Evolutionary conservation across 2,113 vertebrate species (phyloP).

Genomic region (Saccopteryx leptura): DNA sequence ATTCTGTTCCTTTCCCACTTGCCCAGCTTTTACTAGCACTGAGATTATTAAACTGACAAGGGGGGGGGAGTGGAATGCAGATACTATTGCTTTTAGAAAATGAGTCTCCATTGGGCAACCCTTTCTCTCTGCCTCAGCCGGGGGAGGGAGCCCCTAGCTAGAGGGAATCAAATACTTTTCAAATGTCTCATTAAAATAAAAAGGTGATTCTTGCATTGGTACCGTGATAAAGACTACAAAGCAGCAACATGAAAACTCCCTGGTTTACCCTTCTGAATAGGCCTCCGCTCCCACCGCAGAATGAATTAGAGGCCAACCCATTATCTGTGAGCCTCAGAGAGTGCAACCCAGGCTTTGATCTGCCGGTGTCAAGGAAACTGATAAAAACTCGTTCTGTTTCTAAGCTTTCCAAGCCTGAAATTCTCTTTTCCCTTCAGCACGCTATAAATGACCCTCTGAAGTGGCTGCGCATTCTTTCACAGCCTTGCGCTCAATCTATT

Average conservation of each 20-base stretch:
- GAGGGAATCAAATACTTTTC: constrained; percentile 86
- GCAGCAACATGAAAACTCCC: constrained; percentile 84
- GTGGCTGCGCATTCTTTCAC: constrained; percentile 88
- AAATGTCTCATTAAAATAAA: constrained; percentile 87
- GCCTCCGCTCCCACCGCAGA: constrained; percentile 73
- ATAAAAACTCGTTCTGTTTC: constrained; percentile 88
- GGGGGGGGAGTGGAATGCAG: constrained; percentile 67
- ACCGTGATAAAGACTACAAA: constrained; percentile 86
- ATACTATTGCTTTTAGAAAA: constrained; percentile 83
- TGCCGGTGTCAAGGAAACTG: constrained; percentile 86
- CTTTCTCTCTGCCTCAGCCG: constrained; percentile 80
- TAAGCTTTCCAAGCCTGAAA: constrained; percentile 87
- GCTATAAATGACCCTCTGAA: constrained; percentile 87
- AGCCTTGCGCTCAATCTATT: constrained; percentile 88
- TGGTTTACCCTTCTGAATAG: constrained; percentile 84
- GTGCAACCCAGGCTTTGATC: constrained; percentile 86
- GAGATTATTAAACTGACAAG: constrained; percentile 77
- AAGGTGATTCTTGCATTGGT: constrained; percentile 86
- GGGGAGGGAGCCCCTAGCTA: constrained; percentile 80
- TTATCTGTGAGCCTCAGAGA: constrained; percentile 84
- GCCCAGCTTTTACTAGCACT: constrained; percentile 55
- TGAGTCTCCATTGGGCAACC: constrained; percentile 67
- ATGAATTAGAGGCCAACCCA: constrained; percentile 84
- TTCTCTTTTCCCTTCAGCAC: constrained; percentile 85
- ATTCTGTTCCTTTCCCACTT: constrained; percentile 54